A percentile compares a stretch with the other conserved stretches of the same genome.
These are phyloP conservation scores for Isurus oxyrinchus DNA, from an alignment of 2,113 vertebrate genomes.

Conservation along the genomic window DNA sequence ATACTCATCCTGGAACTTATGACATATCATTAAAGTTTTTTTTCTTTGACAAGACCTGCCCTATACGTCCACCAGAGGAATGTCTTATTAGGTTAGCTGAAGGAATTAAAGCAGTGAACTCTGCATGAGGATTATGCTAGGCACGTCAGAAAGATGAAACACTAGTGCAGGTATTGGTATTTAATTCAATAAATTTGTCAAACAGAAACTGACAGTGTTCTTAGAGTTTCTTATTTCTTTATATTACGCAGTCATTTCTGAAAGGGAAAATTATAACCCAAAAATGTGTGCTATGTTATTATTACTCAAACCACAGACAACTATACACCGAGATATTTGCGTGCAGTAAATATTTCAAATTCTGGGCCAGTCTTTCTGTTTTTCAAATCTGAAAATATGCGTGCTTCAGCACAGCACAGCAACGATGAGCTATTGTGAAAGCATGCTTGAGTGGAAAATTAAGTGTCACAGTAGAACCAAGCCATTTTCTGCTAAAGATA, in stretches of 20 bases:
- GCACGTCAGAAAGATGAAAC: conserved; percentile 27
- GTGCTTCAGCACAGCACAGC: neutral
- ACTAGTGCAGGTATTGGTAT: neutral
- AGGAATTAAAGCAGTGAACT: conserved; percentile 21
- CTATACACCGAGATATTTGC: conserved; percentile 11
- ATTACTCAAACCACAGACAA: conserved; percentile 19
- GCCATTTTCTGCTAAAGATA: neutral
- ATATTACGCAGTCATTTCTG: conserved; percentile 20
- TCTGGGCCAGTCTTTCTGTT: conserved; percentile 16
- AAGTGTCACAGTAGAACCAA: neutral
- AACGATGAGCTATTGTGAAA: neutral
- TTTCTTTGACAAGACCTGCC: neutral
- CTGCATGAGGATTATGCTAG: neutral
- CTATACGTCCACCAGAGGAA: neutral
- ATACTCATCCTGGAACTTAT: conserved; percentile 11
- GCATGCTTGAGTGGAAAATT: neutral
- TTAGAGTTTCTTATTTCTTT: neutral
- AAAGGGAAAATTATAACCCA: conserved; percentile 16
- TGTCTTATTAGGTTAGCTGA: conserved; percentile 7
- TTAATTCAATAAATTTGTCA: conserved; percentile 22
- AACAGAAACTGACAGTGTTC: neutral
- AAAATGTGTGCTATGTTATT: conserved; percentile 26
- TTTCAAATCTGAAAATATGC: conserved; percentile 13
- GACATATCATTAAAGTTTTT: conserved; percentile 12
- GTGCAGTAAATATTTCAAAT: conserved; percentile 22